Evolutionary conservation across 2,888 invertebrate species (phyloP).

Genomic region (Geophilus truncorum): DNA sequence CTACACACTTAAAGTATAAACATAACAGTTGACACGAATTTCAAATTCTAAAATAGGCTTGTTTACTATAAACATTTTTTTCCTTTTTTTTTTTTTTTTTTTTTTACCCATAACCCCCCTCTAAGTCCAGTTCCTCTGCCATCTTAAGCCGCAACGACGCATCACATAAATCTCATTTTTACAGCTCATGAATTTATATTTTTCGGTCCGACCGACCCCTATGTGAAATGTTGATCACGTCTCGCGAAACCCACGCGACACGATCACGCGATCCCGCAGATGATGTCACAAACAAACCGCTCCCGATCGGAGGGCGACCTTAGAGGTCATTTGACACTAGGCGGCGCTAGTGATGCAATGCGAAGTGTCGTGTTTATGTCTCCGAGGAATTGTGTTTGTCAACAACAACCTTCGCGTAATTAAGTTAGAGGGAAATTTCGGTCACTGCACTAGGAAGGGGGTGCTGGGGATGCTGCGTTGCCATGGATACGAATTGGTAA

Average conservation of each 20-base stretch:
- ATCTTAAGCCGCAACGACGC: neutral
- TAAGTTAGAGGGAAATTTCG: neutral
- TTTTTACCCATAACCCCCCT: too few species aligned
- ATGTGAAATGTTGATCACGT: neutral
- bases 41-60: neutral
- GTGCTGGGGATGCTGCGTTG: neutral
- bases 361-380: neutral
- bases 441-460: neutral
- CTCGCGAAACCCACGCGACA: neutral
- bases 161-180: neutral
- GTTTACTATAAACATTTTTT: neutral
- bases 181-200: neutral
- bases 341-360: neutral
- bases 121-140: neutral
- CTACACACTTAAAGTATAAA: neutral
- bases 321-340: neutral
- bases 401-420: slow-evolving; percentile 22
- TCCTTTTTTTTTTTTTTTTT: too few species aligned
- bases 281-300: neutral
- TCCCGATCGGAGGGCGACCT: neutral
- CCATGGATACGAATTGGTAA: neutral
- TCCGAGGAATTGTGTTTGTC: neutral
- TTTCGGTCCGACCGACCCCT: neutral
- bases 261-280: neutral
- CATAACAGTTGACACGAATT: neutral